Percentiles rank a stretch among this genome's conserved stretches.
Evolutionary conservation across 2,888 invertebrate genomes (phyloP).

Genomic region (Lapara coniferarum): DNA sequence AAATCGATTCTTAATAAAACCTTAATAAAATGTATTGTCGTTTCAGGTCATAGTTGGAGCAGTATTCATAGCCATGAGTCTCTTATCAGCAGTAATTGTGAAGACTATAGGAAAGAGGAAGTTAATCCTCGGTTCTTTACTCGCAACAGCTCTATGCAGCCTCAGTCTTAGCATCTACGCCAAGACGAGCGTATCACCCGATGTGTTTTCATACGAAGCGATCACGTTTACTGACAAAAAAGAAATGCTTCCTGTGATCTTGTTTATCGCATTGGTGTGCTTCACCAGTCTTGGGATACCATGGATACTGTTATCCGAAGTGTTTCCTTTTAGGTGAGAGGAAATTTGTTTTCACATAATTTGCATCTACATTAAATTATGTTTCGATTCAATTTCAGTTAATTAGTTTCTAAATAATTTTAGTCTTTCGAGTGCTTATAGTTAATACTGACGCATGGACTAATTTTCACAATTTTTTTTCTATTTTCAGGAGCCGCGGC

Average conservation of each 20-base stretch:
- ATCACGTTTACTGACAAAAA: conserved; percentile 68
- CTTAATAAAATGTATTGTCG: neutral
- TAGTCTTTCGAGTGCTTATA: no score
- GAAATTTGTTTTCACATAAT: neutral
- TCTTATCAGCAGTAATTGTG: conserved; percentile 66
- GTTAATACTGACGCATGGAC: conserved; percentile 2
- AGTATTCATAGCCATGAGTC: conserved; percentile 62
- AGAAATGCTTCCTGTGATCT: conserved; percentile 65
- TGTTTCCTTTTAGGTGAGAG: conserved; percentile 82
- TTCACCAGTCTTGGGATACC: conserved; percentile 75
- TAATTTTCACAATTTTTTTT: conserved; percentile 21
- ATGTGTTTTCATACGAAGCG: conserved; percentile 69
- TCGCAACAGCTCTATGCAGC: conserved; percentile 61
- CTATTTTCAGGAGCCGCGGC: conserved; percentile 80
- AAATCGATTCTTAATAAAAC: no score
- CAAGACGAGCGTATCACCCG: conserved; percentile 44
- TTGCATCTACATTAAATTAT: neutral
- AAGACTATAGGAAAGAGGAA: conserved; percentile 71
- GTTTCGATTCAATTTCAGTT: no score
- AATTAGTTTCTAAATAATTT: no score
- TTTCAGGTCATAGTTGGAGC: conserved; percentile 70
- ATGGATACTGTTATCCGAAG: conserved; percentile 83
- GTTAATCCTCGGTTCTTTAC: conserved; percentile 61
- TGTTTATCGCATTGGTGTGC: conserved; percentile 69
- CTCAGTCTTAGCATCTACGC: conserved; percentile 67